Evolutionary conservation across 1,140 invertebrate genomes (phyloP).

Genomic region (Lordiphosa clarofinis): DNA sequence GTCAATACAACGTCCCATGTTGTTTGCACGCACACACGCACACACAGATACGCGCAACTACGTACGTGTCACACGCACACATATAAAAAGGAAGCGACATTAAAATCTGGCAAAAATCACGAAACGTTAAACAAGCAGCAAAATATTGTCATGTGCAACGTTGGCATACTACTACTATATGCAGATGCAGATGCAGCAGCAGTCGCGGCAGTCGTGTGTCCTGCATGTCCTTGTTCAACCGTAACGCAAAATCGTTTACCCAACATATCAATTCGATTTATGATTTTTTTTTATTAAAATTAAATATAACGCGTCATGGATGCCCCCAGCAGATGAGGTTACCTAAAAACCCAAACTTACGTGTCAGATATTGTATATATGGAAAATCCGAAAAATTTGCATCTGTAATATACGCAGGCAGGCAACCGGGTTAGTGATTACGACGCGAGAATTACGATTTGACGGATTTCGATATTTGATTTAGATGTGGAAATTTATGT

Average conservation of each 20-base stretch:
- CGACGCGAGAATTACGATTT: constrained; percentile 13
- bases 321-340: constrained; percentile 1
- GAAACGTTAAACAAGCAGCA: constrained; percentile 75
- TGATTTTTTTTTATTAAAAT: constrained; percentile 51
- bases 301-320: constrained; percentile 39
- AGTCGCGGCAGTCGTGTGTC: constrained; percentile 12
- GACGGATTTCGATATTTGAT: constrained; percentile 20
- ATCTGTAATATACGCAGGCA: constrained; percentile 80
- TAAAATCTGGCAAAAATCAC: constrained; percentile 76
- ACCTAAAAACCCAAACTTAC: constrained; percentile 80
- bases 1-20: constrained; percentile 67
- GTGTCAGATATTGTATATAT: constrained; percentile 85
- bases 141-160: constrained; percentile 72
- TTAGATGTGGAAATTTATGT: constrained; percentile 29
- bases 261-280: constrained; percentile 76
- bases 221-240: constrained; percentile 21
- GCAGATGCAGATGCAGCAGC: constrained; percentile 15
- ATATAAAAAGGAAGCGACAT: constrained; percentile 46
- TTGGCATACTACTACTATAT: constrained; percentile 13
- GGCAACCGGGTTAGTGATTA: constrained; percentile 48
- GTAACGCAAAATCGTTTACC: constrained; percentile 62
- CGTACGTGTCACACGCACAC: constrained; percentile 55
- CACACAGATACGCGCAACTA: constrained; percentile 10
- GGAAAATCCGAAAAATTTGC: constrained; percentile 85
- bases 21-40: constrained; percentile 53